Conservation (phyloP, 2,797 vertebrate species). For the Oreortyx pictus region DNA sequence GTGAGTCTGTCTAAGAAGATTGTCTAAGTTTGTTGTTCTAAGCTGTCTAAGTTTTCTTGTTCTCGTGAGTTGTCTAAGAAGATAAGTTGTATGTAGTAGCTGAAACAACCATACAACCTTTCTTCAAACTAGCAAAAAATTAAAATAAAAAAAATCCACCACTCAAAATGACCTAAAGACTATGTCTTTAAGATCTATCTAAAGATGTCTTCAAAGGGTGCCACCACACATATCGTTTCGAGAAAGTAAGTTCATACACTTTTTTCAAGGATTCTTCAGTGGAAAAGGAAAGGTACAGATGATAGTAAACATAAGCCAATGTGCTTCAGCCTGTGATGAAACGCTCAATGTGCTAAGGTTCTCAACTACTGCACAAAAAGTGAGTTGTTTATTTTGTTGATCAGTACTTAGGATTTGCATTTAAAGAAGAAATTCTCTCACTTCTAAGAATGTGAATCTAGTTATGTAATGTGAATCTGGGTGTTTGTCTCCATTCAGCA, state of each 20-base stretch:
- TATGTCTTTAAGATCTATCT: too few relatives aligned
- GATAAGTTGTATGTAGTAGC: too few relatives aligned
- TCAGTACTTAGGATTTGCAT: neutral
- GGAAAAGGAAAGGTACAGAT: conserved; percentile 92
- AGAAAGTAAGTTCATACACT: conserved; percentile 96
- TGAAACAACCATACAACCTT: too few relatives aligned
- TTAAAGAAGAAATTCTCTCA: neutral
- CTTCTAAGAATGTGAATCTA: neutral
- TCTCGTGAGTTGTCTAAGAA: too few relatives aligned
- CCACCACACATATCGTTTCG: conserved; percentile 94
- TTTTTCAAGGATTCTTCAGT: conserved; percentile 93
- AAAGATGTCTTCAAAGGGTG: conserved; percentile 79
- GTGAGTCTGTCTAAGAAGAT: too few relatives aligned
- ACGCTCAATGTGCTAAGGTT: conserved; percentile 93
- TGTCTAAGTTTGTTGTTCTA: too few relatives aligned
- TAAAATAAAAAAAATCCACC: too few relatives aligned
- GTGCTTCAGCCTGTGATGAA: conserved; percentile 91
- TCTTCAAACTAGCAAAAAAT: too few relatives aligned
- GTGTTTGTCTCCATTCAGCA: rapidly evolving
- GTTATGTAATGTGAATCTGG: neutral
- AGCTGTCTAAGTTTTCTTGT: too few relatives aligned
- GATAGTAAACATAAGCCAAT: conserved; percentile 94
- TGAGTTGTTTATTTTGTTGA: conserved; percentile 56
- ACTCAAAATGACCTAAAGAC: neutral
- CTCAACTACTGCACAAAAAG: conserved; percentile 94